These are phyloP conservation scores for Zonotrichia albicollis DNA, from an alignment of 2,797 vertebrate species.

Conservation along the genomic window DNA sequence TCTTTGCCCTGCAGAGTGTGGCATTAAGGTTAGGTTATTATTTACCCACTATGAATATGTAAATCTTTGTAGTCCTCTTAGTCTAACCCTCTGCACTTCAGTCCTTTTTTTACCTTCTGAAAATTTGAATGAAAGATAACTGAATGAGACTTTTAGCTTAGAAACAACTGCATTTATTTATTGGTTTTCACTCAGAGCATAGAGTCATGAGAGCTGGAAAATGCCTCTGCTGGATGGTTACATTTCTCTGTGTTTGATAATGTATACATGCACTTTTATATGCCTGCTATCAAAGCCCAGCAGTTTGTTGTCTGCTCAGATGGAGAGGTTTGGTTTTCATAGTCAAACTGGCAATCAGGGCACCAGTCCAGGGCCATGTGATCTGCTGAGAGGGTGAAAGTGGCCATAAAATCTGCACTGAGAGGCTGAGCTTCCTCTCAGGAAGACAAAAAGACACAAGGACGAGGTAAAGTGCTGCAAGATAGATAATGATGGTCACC, in stretches of 20 bases:
- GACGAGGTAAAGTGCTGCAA: background rate
- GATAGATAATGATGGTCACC: slow-evolving; percentile 31
- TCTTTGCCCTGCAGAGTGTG: background rate
- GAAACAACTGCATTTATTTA: background rate
- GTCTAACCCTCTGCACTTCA: background rate
- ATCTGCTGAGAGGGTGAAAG: background rate
- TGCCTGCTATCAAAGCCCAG: background rate
- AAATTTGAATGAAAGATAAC: background rate
- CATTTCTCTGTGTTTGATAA: background rate
- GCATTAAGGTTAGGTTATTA: background rate
- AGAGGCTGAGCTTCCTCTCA: background rate
- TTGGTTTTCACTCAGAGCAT: background rate
- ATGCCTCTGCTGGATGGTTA: background rate
- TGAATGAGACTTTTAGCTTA: background rate
- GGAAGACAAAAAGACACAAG: background rate
- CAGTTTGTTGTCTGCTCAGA: background rate
- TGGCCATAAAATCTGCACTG: background rate
- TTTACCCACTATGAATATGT: background rate
- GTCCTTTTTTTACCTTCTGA: background rate
- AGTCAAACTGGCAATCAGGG: background rate
- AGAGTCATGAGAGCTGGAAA: background rate
- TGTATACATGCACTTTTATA: background rate
- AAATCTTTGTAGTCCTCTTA: background rate
- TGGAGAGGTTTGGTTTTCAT: background rate
- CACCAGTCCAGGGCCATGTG: background rate